Conservation (phyloP, 2,113 vertebrate species). For the Chinchilla lanigera region DNA sequence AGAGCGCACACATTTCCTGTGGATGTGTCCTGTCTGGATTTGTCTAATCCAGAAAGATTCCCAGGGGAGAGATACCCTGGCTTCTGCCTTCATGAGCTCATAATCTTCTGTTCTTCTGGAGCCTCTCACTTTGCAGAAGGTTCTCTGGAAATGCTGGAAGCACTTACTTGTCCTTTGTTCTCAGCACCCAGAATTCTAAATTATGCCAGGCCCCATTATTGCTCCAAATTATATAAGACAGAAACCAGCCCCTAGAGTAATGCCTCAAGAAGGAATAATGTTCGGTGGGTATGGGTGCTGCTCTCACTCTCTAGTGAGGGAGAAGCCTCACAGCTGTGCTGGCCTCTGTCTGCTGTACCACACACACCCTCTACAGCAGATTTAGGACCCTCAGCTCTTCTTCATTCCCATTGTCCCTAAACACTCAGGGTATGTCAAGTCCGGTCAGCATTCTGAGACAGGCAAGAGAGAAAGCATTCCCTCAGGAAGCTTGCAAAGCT, state of each 20-base stretch:
- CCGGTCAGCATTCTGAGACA: neutral
- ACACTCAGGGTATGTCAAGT: too few relatives aligned
- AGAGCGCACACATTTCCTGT: neutral
- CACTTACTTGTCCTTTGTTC: neutral
- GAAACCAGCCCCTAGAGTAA: neutral
- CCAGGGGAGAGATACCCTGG: neutral
- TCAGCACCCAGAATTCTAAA: neutral
- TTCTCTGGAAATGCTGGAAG: neutral
- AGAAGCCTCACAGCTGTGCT: neutral
- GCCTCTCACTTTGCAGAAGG: neutral
- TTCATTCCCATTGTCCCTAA: neutral
- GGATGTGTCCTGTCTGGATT: neutral
- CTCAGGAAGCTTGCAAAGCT: neutral
- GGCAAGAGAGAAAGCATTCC: neutral
- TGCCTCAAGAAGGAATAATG: too few relatives aligned
- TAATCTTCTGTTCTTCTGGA: neutral
- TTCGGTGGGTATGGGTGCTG: accelerated
- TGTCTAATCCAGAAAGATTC: neutral
- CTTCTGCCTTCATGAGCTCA: neutral
- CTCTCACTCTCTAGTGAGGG: neutral
- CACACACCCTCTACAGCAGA: neutral
- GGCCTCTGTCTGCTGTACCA: too few relatives aligned
- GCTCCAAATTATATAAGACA: neutral
- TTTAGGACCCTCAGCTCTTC: accelerated
- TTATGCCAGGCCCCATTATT: neutral